Base-by-base conservation (phyloP, 2,113 vertebrate species). In the Poicephalus meyeri region DNA sequence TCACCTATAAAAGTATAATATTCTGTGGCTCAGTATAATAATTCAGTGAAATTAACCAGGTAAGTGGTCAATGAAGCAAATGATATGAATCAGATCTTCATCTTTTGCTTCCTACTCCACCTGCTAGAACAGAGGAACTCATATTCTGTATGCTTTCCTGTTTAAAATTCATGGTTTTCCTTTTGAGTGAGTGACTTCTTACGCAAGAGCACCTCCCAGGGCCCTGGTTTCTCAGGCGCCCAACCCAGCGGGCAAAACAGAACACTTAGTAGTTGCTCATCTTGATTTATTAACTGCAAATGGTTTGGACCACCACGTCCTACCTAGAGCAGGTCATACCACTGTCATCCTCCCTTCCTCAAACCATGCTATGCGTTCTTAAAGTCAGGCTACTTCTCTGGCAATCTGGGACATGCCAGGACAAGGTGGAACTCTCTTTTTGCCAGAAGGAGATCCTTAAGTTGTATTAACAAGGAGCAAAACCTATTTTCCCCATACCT, bases 41-140 rank as follows among this genome's bases (percentile, higher is more conserved):
- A 96, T 96, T 97, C 96, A 96, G 91, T 91, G 94, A 97, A 98
- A 98, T 97, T 98, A 97, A 95, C 92, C 92, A 96, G 95, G 87
- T 97, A 96, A 97, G 93, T 94, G 94, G 86, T 95, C 97, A 98
- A 89, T 96, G 97, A 97, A 98, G 97, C 97, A 97, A 95, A 97
- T 98, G 95, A 98, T 98, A 93, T n/a, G n/a, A 71, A 37, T 39
- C 58, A 35, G 18, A 41, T 50, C 61, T 92, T 68, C 61, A 64
- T 5, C 1, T 88, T 71, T 85, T 16, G 10, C 66, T 95, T 90
- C 82, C 39, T 61, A 10, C 37, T 89, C 28, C 28, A 76, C 33
- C 61, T 60, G 53, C 56, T 80, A 42, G 55, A 72, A 60, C 19
- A 85, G 64, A 55, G 42, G 37, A 65, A 35, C 63, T 52, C 19